phyloP scores from a whole-genome alignment of 2,888 invertebrate genomes.

The Dryadula phaetusa region DNA sequence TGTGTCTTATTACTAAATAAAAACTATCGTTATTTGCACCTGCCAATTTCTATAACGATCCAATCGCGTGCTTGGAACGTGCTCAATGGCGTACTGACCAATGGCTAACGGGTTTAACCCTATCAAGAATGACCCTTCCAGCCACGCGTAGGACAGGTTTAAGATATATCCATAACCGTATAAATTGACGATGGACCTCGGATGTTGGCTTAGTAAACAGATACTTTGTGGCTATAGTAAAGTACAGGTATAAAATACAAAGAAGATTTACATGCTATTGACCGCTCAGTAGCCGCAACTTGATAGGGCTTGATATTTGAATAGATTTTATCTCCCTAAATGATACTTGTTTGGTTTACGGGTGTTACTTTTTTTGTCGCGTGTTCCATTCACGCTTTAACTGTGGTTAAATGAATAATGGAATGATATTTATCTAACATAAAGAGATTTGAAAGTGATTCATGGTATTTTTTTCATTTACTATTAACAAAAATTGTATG shows the following conservation, averaged over 20 bases:
- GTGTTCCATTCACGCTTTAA: constrained; percentile 67
- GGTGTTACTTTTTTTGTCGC: constrained; percentile 61
- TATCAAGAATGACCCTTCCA: constrained; percentile 62
- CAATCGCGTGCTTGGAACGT: constrained; percentile 56
- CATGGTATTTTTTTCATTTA: background rate
- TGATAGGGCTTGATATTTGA: constrained; percentile 60
- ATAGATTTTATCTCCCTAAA: constrained; percentile 76
- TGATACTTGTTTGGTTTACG: constrained; percentile 57
- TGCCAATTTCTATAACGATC: constrained; percentile 58
- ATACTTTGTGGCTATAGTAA: constrained; percentile 69
- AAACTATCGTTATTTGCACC: constrained; percentile 53
- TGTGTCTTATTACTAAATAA: background rate
- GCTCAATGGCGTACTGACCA: constrained; percentile 62
- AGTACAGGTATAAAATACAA: constrained; percentile 63
- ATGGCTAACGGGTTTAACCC: constrained; percentile 72
- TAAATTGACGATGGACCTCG: constrained; percentile 74
- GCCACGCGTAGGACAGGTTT: constrained; percentile 50
- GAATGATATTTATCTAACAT: constrained; percentile 41
- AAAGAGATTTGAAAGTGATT: constrained; percentile 19
- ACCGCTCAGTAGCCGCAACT: constrained; percentile 73
- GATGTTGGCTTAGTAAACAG: constrained; percentile 77
- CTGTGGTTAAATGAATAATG: constrained; percentile 46
- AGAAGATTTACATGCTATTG: constrained; percentile 74
- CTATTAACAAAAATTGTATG: too few relatives aligned
- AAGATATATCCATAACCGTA: constrained; percentile 56